phyloP scores from a whole-genome alignment of 2,797 vertebrate genomes.

The Rhinella marina region DNA sequence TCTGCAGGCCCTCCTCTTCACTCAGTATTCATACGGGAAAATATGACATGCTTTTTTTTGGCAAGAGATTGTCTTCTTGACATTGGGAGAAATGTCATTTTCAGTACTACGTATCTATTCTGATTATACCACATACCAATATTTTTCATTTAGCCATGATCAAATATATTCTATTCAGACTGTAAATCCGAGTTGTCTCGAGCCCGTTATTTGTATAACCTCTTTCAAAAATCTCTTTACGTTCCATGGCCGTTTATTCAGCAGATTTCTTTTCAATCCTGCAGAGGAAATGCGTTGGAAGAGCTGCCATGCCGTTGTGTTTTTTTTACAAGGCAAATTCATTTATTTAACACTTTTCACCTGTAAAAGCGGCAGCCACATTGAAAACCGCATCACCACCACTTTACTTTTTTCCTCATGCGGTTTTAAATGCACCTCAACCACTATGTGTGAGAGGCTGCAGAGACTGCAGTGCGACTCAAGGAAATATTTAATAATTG shows the following conservation, averaged over 20 bases:
- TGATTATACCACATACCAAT: neutral
- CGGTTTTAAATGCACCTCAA: no score
- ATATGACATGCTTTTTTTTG: slow-evolving; percentile 4
- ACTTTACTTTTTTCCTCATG: no score
- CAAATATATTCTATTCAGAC: slow-evolving; percentile 11
- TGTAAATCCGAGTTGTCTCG: neutral
- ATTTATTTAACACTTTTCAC: no score
- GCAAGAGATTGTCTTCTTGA: slow-evolving; percentile 11
- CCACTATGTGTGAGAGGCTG: no score
- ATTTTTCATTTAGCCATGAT: slow-evolving; percentile 30
- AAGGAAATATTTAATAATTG: no score
- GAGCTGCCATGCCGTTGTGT: no score
- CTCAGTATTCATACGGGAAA: neutral
- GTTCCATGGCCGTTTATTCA: slow-evolving; percentile 2
- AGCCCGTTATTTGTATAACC: slow-evolving; percentile 40
- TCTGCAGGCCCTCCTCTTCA: slow-evolving; percentile 12
- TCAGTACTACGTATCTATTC: neutral
- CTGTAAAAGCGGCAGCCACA: no score
- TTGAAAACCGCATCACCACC: no score
- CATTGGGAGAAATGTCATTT: slow-evolving; percentile 18
- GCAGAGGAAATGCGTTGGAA: no score
- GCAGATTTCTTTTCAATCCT: slow-evolving; percentile 41
- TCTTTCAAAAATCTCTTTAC: slow-evolving; percentile 24
- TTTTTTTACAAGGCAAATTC: no score
- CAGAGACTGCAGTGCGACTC: no score